These are phyloP conservation scores for Drosophila neotestacea DNA, from an alignment of 2,888 invertebrate species.

Conservation along the genomic window DNA sequence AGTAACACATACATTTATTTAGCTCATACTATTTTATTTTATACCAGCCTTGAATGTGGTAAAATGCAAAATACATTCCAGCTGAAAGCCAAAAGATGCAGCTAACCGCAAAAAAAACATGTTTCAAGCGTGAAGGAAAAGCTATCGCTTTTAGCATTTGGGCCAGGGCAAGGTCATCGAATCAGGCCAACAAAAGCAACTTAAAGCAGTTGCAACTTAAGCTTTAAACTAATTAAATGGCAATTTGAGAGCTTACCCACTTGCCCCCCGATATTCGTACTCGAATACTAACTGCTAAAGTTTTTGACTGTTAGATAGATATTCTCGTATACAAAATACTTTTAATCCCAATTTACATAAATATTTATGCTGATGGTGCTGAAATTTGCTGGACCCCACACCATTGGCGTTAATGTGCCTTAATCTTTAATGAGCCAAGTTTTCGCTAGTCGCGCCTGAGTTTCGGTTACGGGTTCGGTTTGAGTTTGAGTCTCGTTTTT, in stretches of 20 bases:
- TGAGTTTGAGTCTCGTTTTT: conserved; percentile 23
- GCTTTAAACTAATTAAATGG: conserved; percentile 66
- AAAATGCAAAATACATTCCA: conserved; percentile 49
- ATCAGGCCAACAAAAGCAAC: conserved; percentile 16
- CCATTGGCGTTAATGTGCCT: conserved; percentile 74
- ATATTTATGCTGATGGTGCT: conserved; percentile 76
- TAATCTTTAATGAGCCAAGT: conserved; percentile 80
- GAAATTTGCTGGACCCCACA: conserved; percentile 52
- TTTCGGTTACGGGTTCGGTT: conserved; percentile 28
- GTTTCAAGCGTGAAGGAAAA: conserved; percentile 7
- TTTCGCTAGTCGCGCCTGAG: conserved; percentile 53
- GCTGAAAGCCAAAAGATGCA: conserved; percentile 51
- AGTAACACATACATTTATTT: conserved; percentile 46
- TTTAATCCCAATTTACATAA: conserved; percentile 78
- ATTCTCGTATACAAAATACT: conserved; percentile 60
- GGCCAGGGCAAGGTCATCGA: conserved; percentile 33
- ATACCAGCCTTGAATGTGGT: conserved; percentile 48
- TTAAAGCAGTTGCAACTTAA: conserved; percentile 36
- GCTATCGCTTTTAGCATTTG: conserved; percentile 17
- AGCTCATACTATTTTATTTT: conserved; percentile 18
- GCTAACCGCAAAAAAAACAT: conserved; percentile 17
- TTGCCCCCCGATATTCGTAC: neutral
- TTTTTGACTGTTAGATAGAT: conserved; percentile 58
- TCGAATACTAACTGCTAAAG: conserved; percentile 33
- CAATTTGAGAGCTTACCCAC: conserved; percentile 48